Conservation (phyloP, 2,113 vertebrate species). For the Mastomys coucha region DNA sequence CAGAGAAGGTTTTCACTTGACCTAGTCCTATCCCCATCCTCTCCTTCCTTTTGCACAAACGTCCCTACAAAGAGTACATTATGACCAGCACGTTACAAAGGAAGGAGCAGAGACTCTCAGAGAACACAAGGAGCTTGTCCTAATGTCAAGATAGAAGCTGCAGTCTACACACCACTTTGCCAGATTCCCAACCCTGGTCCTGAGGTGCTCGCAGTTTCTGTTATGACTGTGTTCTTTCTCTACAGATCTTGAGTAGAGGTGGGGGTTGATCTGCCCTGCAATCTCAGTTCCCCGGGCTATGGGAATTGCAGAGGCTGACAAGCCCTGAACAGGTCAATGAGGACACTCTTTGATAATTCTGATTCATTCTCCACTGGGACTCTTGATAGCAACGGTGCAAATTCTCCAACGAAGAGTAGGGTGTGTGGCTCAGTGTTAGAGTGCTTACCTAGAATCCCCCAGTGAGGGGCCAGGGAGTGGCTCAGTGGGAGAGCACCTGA, state of each 20-base stretch:
- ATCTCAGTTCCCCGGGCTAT: neutral
- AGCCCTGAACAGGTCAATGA: too few species aligned
- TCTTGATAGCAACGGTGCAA: neutral
- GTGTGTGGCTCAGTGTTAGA: neutral
- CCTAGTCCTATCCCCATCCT: neutral
- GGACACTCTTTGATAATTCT: neutral
- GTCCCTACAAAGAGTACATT: fast-evolving
- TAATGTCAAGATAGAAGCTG: neutral
- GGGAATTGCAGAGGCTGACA: neutral
- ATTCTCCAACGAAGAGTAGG: neutral
- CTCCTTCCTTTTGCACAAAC: neutral
- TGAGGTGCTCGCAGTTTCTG: neutral
- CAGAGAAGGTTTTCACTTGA: neutral
- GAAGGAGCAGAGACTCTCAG: neutral
- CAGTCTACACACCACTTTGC: neutral
- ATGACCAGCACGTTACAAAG: neutral
- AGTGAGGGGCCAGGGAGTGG: neutral
- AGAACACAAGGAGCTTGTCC: neutral
- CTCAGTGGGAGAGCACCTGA: neutral
- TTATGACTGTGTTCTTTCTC: neutral
- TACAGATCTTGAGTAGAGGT: neutral
- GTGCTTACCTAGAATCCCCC: neutral
- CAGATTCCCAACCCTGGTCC: too few species aligned
- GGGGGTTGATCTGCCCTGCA: neutral
- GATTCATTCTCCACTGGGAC: neutral